These are phyloP conservation scores for Eleutherodactylus coqui DNA, from an alignment of 2,797 vertebrate genomes.

Conservation along the genomic window DNA sequence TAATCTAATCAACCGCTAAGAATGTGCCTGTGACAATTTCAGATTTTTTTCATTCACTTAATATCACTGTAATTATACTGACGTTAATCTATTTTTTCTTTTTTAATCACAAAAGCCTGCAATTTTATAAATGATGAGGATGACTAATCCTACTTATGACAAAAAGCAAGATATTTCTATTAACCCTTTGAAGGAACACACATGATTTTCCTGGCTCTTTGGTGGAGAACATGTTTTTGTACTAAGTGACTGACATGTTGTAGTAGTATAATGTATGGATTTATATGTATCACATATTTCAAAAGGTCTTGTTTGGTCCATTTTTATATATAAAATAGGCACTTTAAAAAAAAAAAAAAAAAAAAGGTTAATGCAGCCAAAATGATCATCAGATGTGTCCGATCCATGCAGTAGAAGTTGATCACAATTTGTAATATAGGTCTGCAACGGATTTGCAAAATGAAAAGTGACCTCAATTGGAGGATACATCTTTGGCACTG, in stretches of 20 bases:
- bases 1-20: conserved; percentile 17
- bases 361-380: background rate
- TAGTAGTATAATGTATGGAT: background rate
- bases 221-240: background rate
- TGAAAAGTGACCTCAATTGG: background rate
- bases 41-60: conserved; percentile 29
- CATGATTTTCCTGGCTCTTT: background rate
- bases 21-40: conserved; percentile 13
- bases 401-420: background rate
- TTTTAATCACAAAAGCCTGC: conserved; percentile 50
- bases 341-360: background rate
- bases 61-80: conserved; percentile 23
- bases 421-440: background rate
- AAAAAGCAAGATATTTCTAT: conserved; percentile 16
- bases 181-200: background rate
- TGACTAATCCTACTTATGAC: conserved; percentile 47
- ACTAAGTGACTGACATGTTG: background rate
- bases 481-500: background rate
- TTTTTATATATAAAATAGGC: background rate
- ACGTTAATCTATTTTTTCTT: conserved; percentile 51
- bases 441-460: background rate
- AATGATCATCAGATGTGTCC: background rate
- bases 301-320: background rate
- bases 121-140: conserved; percentile 40
- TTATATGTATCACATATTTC: background rate